Conservation (phyloP, 2,797 vertebrate species). For the Loriculus beryllinus region DNA sequence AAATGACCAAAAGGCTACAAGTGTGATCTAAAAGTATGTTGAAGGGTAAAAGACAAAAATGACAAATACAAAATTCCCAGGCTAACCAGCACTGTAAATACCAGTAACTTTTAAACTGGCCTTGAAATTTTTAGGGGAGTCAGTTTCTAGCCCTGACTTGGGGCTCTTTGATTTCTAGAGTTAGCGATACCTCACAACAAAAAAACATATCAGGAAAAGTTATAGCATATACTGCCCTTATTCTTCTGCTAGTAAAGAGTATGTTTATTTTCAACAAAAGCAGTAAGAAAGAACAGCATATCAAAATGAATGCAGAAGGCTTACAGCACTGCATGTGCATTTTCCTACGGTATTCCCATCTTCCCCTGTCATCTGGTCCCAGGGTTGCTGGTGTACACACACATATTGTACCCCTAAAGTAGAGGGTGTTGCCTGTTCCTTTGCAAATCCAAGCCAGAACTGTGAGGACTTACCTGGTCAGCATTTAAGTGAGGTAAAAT, state of each 20-base stretch:
- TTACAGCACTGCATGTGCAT: background rate
- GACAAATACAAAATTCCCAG: background rate
- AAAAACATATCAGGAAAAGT: background rate
- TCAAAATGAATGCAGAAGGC: background rate
- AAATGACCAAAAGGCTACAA: background rate
- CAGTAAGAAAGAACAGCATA: background rate
- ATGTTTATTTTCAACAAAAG: background rate
- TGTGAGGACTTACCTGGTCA: background rate
- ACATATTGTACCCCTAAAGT: rapidly evolving
- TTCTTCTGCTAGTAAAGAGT: background rate
- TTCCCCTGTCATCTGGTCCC: background rate
- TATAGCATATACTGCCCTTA: background rate
- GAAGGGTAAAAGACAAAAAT: rapidly evolving
- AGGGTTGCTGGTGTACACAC: background rate
- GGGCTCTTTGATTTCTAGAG: background rate
- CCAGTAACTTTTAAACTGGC: background rate
- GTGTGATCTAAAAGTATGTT: background rate
- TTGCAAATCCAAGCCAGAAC: background rate
- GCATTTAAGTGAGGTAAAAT: background rate
- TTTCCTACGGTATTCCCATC: background rate
- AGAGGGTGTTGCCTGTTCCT: background rate
- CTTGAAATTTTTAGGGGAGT: background rate
- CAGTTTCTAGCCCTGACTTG: background rate
- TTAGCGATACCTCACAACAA: background rate
- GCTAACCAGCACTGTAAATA: background rate